Evolutionary conservation across 2,113 vertebrate genomes (phyloP), one percentile per base, ranked within the genome.

Genomic region (Petromus typicus): DNA sequence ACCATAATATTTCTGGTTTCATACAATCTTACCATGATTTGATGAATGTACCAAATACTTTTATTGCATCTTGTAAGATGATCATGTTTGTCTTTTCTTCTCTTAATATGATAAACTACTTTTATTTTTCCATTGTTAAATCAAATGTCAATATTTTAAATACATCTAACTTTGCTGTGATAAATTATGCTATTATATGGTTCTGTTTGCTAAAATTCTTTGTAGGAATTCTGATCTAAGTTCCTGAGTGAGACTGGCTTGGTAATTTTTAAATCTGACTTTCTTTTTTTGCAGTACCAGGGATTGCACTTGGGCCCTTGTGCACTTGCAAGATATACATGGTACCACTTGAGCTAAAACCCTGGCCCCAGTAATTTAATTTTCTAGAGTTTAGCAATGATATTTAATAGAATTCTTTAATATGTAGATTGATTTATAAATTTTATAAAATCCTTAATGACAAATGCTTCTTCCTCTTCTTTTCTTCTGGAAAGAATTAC

Each of bases 201-300:
- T 69, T 69, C 56, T 18, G 32, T 89, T 63, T 94, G 78, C 37
- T 61, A 79, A 79, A 92, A 90, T 59, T 71, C 61, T 87, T 32
- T 75, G 90, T 51, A 89, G 17, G 48, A 90, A 88, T 67, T 88
- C 14, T 81, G 73, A 57, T 89, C 45, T 37, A 82, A 69, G 54
- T 45, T 92, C 30, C n/a, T 89, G 75, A 64, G 20, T 59, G 27
- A 90, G 34, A 86, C 12, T 59, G 20, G 48, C 32, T 32, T 84
- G 86, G 0, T 57, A 32, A 7, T 51, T 51, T 51, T 51, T 51
- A 51, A 51, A 51, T 51, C 10, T 51, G 5, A 51, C 10, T 51
- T 51, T 51, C 10, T 51, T 51, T 51, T 51, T 51, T 51, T 5
- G 48, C 48, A 10, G 48, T 51, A 51, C 48, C 48, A 51, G 48